Evolutionary conservation across 1,140 invertebrate species (phyloP), one percentile per base, ranked within the genome.

Genomic region (Musca vetustissima): DNA sequence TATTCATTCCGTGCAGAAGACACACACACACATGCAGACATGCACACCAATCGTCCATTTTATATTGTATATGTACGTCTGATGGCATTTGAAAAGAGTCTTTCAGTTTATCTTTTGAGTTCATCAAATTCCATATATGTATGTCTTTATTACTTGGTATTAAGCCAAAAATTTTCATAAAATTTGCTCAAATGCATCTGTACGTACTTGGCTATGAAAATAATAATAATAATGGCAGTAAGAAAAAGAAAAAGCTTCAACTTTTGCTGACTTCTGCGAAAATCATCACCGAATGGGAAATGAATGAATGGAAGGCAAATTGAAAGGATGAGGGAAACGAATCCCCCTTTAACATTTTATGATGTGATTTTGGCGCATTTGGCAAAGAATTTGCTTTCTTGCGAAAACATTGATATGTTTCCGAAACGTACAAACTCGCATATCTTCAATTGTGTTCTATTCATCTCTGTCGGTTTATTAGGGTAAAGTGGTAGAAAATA

Each of bases 81-180:
- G 28, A 32, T 32, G 28, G 28, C 28, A 32, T 32, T 32, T 32
- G 28, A 32, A 32, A 32, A 32, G 28, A 32, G 28, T 32, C n/a
- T 28, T 59, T 1, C 24, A 59, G 55, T 59, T 59, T 59, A 59
- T 59, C 55, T 59, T 59, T 32, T 32, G 55, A 59, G 55, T 59
- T 59, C 25, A 59, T 59, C 55, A 59, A 59, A 59, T 59, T 24
- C 55, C 55, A 59, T 59, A 25, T 17, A 59, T 59, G 55, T 32
- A 59, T 59, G 55, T 59, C 55, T 59, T 59, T 59, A 59, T 59
- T 59, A 59, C 32, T 59, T 59, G 55, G 55, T 59, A 32, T 59
- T 28, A 15, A 59, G 55, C 55, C 55, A 59, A 59, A 59, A 32
- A 36, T 59, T 59, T 59, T 59, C 55, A 59, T 59, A 59, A 32